Conservation (phyloP, 1,140 invertebrate genomes). For the Mylabris phalerata region DNA sequence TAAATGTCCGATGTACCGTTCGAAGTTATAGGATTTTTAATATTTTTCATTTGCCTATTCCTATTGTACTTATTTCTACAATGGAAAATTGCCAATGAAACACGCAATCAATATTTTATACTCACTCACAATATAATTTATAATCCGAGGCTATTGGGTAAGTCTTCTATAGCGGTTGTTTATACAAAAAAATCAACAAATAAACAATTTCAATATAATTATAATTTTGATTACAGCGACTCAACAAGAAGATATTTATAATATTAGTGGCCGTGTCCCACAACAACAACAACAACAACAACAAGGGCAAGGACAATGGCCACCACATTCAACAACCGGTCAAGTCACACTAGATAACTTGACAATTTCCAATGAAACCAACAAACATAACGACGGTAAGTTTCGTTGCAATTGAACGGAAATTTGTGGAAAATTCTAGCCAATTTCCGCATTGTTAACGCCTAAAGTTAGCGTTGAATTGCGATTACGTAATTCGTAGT, state of each 20-base stretch:
- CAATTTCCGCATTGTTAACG: too few relatives aligned
- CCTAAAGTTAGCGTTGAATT: too few relatives aligned
- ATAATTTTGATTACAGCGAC: constrained; percentile 4
- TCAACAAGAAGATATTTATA: constrained; percentile 8
- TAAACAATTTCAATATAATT: background rate
- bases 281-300: background rate
- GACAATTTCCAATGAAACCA: constrained; percentile 6
- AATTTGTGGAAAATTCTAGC: too few relatives aligned
- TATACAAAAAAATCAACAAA: too few relatives aligned
- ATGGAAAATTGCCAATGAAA: constrained; percentile 5
- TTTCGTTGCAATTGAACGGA: background rate
- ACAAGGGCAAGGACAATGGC: constrained; percentile 11
- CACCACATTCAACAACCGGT: background rate
- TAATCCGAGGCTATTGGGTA: background rate
- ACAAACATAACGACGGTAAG: constrained; percentile 12
- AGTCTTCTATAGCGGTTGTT: background rate
- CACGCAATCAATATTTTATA: background rate
- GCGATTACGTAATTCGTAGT: too few relatives aligned
- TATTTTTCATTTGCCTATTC: constrained; percentile 2
- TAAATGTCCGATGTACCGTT: constrained; percentile 10
- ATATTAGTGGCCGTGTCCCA: constrained; percentile 7
- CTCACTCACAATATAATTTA: too few relatives aligned
- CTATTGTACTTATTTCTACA: constrained; percentile 4
- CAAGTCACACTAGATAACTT: constrained; percentile 4
- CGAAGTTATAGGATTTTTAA: background rate